Percentiles rank a stretch among this genome's conserved stretches.
Evolutionary conservation across 2,113 vertebrate genomes (phyloP).

Genomic region (Platysternon megacephalum): DNA sequence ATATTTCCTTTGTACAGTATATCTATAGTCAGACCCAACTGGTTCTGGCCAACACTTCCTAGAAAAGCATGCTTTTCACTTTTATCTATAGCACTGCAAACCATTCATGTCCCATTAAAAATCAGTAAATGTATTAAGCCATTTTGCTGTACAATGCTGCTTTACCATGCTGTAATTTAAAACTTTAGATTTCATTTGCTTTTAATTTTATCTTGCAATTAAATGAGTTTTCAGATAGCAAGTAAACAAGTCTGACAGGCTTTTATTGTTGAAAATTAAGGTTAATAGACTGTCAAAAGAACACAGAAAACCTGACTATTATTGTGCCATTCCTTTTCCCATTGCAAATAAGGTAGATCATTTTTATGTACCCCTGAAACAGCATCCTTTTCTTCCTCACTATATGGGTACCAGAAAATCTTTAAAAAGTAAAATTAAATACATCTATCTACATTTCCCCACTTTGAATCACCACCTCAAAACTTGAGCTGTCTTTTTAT

Average conservation of each 20-base stretch:
- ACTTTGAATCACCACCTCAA: background rate
- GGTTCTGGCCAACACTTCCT: background rate
- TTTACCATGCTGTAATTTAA: background rate
- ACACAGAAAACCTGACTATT: background rate
- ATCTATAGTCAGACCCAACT: background rate
- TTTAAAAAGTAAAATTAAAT: background rate
- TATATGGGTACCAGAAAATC: background rate
- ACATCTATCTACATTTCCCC: background rate
- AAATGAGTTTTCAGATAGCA: background rate
- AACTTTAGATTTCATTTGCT: background rate
- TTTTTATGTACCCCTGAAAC: background rate
- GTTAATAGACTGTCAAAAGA: background rate
- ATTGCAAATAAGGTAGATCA: background rate
- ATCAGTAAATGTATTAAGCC: rapidly evolving
- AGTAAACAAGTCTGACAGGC: background rate
- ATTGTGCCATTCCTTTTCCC: background rate
- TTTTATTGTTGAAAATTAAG: background rate
- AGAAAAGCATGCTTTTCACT: background rate
- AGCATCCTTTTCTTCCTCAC: background rate
- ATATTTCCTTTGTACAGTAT: background rate
- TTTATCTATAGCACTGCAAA: background rate
- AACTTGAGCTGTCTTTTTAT: background rate
- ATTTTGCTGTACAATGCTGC: background rate
- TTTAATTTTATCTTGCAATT: background rate
- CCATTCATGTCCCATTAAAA: background rate